Evolutionary conservation across 2,888 invertebrate species (phyloP).

Genomic region (Drosophila neonasuta): DNA sequence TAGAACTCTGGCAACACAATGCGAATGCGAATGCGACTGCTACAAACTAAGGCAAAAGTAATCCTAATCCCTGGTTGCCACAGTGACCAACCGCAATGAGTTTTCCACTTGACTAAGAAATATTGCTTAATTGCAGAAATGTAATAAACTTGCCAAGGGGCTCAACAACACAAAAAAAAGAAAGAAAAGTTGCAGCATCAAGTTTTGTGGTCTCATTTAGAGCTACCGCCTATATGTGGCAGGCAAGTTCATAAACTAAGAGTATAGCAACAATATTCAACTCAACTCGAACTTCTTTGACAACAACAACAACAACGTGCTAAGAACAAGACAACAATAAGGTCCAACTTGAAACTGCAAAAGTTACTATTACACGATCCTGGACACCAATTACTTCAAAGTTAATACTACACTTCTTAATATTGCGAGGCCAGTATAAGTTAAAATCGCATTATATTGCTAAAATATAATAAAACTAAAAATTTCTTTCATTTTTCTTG

Average conservation of each 20-base stretch:
- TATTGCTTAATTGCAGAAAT: conserved; percentile 65
- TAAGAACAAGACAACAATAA: not conserved
- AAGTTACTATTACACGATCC: not conserved
- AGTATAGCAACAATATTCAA: conserved; percentile 2
- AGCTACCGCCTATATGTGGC: conserved; percentile 11
- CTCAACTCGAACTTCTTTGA: conserved; percentile 12
- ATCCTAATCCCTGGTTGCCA: conserved; percentile 48
- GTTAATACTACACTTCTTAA: too few species aligned
- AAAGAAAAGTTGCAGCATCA: conserved; percentile 45
- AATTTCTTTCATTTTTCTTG: too few species aligned
- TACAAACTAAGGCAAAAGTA: conserved; percentile 26
- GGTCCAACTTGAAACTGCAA: not conserved
- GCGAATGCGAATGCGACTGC: not conserved
- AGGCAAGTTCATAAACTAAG: conserved; percentile 28
- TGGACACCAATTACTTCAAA: conserved; percentile 3
- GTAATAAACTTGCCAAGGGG: conserved; percentile 46
- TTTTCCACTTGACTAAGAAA: conserved; percentile 56
- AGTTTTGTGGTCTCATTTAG: conserved; percentile 37
- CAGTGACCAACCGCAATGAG: conserved; percentile 40
- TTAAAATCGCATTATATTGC: too few species aligned
- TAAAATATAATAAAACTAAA: too few species aligned
- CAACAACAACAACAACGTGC: not conserved
- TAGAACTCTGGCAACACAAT: conserved; percentile 35
- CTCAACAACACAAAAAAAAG: not conserved
- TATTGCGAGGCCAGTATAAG: too few species aligned